phyloP scores from a whole-genome alignment of 2,888 invertebrate genomes.

The Tridacna crocea region DNA sequence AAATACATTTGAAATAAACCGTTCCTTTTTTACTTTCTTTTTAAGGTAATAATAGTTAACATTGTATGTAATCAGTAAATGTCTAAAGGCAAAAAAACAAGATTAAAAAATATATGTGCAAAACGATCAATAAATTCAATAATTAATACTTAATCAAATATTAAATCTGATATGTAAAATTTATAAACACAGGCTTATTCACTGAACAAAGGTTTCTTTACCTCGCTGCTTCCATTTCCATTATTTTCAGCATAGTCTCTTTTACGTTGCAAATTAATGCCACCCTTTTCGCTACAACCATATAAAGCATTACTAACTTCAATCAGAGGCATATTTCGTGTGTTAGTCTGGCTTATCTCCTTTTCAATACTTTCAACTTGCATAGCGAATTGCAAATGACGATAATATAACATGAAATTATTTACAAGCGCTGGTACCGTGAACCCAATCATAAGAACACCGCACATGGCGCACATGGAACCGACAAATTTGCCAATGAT shows the following conservation, averaged over 20 bases:
- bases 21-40: too few species aligned
- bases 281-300: not conserved
- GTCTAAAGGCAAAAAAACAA: too few species aligned
- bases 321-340: not conserved
- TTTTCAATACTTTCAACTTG: constrained; percentile 42
- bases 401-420: constrained; percentile 80
- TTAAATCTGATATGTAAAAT: too few species aligned
- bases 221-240: constrained; percentile 9
- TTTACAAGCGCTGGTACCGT: constrained; percentile 81
- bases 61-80: too few species aligned
- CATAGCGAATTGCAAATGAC: constrained; percentile 71
- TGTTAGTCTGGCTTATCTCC: not conserved
- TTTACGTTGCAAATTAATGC: not conserved
- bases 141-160: too few species aligned
- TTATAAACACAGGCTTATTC: too few species aligned
- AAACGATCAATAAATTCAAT: too few species aligned
- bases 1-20: too few species aligned
- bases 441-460: constrained; percentile 77
- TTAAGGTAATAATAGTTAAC: too few species aligned
- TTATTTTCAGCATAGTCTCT: too few species aligned
- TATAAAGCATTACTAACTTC: not conserved
- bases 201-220: not conserved
- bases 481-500: constrained; percentile 75
- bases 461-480: constrained; percentile 74
- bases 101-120: too few species aligned